phyloP scores from a whole-genome alignment of 2,113 vertebrate species.

The Lanius ludovicianus region DNA sequence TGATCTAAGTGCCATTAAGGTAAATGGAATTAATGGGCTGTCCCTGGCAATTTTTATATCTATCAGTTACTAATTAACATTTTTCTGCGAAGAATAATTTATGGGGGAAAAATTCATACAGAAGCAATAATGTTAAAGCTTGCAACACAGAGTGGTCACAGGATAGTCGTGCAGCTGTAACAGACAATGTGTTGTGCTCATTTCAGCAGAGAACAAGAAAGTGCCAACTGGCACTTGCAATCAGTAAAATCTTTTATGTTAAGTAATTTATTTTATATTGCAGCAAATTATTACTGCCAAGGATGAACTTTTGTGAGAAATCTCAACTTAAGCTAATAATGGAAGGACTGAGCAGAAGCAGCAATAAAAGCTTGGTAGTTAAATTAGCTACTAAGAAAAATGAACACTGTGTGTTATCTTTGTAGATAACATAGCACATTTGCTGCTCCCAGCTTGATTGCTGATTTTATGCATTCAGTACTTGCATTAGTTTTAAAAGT shows the following conservation, averaged over 20 bases:
- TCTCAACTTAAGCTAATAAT: constrained; percentile 61
- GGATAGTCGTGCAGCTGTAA: background rate
- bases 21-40: constrained; percentile 97
- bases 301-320: constrained; percentile 66
- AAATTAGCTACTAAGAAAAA: constrained; percentile 44
- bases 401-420: background rate
- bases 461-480: background rate
- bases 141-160: background rate
- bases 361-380: constrained; percentile 35
- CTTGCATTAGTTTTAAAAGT: background rate
- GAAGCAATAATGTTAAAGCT: constrained; percentile 33
- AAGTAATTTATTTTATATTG: constrained; percentile 53
- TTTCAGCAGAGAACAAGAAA: constrained; percentile 20
- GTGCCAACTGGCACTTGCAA: background rate
- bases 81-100: constrained; percentile 77
- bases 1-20: constrained; percentile 83
- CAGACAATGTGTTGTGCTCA: background rate
- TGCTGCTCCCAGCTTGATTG: background rate
- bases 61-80: constrained; percentile 91
- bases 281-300: constrained; percentile 57
- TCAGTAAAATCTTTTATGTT: constrained; percentile 57
- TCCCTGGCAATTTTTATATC: constrained; percentile 85
- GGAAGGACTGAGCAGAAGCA: constrained; percentile 7
- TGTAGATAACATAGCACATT: background rate
- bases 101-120: constrained; percentile 48